Percentiles rank a stretch among this genome's conserved stretches.
Evolutionary conservation across 2,113 vertebrate species (phyloP).

Genomic region (Malurus cyaneus): DNA sequence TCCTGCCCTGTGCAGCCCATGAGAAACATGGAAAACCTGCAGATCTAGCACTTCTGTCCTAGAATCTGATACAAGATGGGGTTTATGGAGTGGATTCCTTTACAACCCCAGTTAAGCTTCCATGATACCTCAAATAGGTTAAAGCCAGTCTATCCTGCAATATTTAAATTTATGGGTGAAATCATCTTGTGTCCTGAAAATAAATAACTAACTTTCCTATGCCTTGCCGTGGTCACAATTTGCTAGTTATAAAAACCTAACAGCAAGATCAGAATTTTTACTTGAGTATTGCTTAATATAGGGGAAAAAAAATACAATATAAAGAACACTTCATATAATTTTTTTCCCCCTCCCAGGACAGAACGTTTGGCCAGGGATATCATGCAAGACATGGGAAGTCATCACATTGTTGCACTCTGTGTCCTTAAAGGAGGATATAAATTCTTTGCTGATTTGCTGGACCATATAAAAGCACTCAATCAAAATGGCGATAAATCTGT

Average conservation of each 20-base stretch:
- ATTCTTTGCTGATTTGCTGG: constrained; percentile 88
- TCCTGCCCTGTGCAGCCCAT: not conserved
- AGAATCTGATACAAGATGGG: not conserved
- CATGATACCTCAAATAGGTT: not conserved
- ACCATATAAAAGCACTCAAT: constrained; percentile 85
- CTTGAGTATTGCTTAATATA: not conserved
- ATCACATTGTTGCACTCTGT: constrained; percentile 84
- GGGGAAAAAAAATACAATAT: not conserved
- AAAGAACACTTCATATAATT: not conserved
- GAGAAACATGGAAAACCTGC: not conserved
- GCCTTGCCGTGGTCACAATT: not conserved
- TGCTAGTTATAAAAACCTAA: not conserved
- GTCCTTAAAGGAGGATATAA: constrained; percentile 88
- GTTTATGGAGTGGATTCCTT: not conserved
- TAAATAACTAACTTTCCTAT: not conserved
- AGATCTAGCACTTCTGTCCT: not conserved
- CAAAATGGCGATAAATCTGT: constrained; percentile 84
- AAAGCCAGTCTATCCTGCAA: not conserved
- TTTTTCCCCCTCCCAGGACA: constrained; percentile 67
- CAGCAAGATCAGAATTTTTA: not conserved
- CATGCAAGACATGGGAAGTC: constrained; percentile 81
- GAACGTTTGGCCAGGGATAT: constrained; percentile 85
- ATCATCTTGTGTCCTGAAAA: not conserved
- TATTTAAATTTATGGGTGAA: not conserved
- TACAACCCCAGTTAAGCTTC: not conserved